A percentile compares a stretch with the other conserved stretches of the same genome.
These are phyloP conservation scores for Aphidius colemani DNA, from an alignment of 2,888 invertebrate genomes.

Conservation along the genomic window DNA sequence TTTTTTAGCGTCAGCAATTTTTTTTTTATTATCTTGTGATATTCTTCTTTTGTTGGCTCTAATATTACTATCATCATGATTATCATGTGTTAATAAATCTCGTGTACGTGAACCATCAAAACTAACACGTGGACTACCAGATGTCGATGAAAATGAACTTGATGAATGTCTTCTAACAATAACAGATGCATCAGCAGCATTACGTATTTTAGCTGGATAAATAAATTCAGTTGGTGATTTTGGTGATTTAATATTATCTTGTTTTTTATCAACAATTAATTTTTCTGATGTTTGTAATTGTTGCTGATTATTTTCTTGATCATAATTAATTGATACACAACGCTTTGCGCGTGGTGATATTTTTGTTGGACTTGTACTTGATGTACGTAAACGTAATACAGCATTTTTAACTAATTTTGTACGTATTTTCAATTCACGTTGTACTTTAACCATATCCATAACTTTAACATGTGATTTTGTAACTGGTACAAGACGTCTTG, in stretches of 20 bases:
- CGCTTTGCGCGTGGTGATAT: constrained; percentile 63
- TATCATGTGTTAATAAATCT: constrained; percentile 6
- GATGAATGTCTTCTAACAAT: constrained; percentile 84
- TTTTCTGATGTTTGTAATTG: constrained; percentile 23
- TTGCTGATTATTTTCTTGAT: constrained; percentile 12
- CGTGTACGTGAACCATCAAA: constrained; percentile 42
- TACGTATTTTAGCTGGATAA: constrained; percentile 52
- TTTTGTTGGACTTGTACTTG: constrained; percentile 62
- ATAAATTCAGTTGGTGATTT: constrained; percentile 45
- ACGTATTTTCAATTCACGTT: constrained; percentile 58
- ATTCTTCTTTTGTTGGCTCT: constrained; percentile 45
- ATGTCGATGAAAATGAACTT: constrained; percentile 77
- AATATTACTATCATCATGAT: constrained; percentile 19
- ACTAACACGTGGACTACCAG: constrained; percentile 69
- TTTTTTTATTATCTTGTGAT: constrained; percentile 44
- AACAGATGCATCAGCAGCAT: constrained; percentile 75
- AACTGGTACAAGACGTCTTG: constrained; percentile 53
- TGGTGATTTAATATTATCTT: constrained; percentile 31
- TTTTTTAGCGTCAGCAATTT: constrained; percentile 22
- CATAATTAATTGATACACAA: constrained; percentile 55
- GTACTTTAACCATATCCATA: constrained; percentile 56
- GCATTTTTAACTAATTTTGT: constrained; percentile 69
- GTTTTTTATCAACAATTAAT: too few species aligned
- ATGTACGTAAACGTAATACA: constrained; percentile 62
- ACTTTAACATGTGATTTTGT: constrained; percentile 55